Evolutionary conservation across 2,888 invertebrate genomes (phyloP), one percentile per base, ranked within the genome.

Genomic region (Hirtodrosophila histrioides): DNA sequence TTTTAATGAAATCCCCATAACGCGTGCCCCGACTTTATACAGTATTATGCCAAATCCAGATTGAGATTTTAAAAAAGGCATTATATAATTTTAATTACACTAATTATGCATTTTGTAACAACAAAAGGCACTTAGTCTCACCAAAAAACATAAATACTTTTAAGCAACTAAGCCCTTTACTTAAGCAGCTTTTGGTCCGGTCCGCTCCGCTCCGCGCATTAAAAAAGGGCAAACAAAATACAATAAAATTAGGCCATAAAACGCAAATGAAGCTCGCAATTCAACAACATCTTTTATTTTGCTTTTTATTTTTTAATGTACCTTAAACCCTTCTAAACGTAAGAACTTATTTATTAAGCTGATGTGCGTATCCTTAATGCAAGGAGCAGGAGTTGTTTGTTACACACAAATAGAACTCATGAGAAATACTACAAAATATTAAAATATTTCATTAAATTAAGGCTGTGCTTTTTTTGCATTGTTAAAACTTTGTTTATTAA

Each of bases 171-270:
- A 56, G 7, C 37, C 29, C 27, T n/a, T 48, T 23, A 35, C 27
- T 48, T 37, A 35, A 12, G 40, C 8, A 10, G 39, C 11, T 23
- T 27, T 27, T 27, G 4, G 27, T 17, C n/a, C n/a, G 4, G 27
- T 17, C n/a, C n/a, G 2, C 17, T 17, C 17, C 17, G 17, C 17
- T 1, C 17, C 17, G 17, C 8, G 17, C 46, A 46, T 51, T 36
- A 49, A 51, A 41, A 55, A 69, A 35, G 71, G 70, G 43, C 51
- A 57, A 51, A 27, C 37, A 55, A 29, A 56, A 48, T 39, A 51
- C 63, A 75, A 75, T 75, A 75, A 72, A 75, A 72, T 75, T 9
- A 46, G 54, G 69, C 31, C 54, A 51, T 75, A 51, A 72, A 75
- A 69, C 41, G 29, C 27, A 57, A 69, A 72, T 75, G 70, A 72